Evolutionary conservation across 1,140 invertebrate species (phyloP).

Genomic region (Diprion similis): DNA sequence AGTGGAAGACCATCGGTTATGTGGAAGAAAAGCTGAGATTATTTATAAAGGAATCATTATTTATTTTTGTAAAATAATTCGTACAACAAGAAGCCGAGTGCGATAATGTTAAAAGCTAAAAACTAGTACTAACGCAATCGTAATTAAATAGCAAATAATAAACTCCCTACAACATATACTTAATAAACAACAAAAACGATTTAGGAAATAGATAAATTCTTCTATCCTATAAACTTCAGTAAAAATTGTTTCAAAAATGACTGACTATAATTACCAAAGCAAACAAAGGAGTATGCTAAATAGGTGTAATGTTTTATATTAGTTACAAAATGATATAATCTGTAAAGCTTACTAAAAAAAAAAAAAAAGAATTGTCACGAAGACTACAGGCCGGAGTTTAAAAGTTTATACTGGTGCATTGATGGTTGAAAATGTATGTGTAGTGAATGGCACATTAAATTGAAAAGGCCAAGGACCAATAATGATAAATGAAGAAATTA

Average conservation of each 20-base stretch:
- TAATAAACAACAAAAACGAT: too few species aligned
- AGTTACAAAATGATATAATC: background rate
- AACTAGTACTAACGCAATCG: too few species aligned
- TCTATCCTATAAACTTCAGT: too few species aligned
- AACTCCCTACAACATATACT: too few species aligned
- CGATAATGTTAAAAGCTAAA: too few species aligned
- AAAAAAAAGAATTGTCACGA: background rate
- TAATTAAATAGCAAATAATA: too few species aligned
- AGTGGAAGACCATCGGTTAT: background rate
- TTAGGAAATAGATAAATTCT: too few species aligned
- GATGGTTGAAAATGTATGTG: background rate
- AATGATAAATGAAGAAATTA: conserved; percentile 1
- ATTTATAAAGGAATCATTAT: too few species aligned
- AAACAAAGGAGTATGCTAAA: background rate
- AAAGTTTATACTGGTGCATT: background rate
- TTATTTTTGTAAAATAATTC: too few species aligned
- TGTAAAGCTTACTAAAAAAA: too few species aligned
- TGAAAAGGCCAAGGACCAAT: background rate
- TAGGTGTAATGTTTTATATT: background rate
- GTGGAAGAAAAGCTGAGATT: background rate
- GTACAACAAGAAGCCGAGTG: too few species aligned
- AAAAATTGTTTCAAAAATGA: background rate
- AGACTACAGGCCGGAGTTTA: background rate
- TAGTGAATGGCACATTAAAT: background rate
- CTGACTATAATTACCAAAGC: background rate